Evolutionary conservation across 1,140 invertebrate genomes (phyloP), one percentile per base, ranked within the genome.

Genomic region (Trichonephila inaurata): DNA sequence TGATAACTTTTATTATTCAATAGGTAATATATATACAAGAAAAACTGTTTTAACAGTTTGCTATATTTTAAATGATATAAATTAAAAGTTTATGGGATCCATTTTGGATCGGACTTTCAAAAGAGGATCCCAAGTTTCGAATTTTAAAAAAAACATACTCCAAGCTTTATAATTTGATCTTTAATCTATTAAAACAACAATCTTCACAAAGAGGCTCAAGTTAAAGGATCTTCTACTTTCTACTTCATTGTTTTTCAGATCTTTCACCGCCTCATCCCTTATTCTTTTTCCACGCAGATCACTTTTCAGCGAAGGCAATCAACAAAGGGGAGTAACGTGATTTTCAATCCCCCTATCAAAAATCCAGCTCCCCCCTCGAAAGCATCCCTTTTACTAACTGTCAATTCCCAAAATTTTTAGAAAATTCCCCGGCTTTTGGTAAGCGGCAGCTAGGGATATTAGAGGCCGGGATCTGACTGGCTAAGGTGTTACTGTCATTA

Each of bases 401-500:
- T 91, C 90, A 91, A 91, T 91, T 91, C 85, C 81, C 90, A 91
- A 91, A n/a, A n/a, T n/a, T 91, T 85, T 91, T 91, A 91, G 89
- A 82, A 82, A 91, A n/a, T n/a, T 91, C 82, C 61, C 89, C 89
- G 19, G 69, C 51, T 21, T 28, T 28, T 28, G 40, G 66, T 89
- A 89, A 72, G 88, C 88, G 88, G 88, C 88, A 72, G 40, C 69
- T 8, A n/a, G 6, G 60, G 18, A 82, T 91, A 91, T 91, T 91
- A 91, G 89, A 91, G 90, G 61, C 77, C 81, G 60, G 24, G 51
- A 19, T 62, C 61, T 40, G 77, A 51, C 77, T 81, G 24, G 61
- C 60, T 24, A 51, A 91, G 81, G 90, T 91, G 90, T 91, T 91
- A 91, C 90, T 82, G 62, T 91, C 90, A 91, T 91, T 91, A 91